phyloP scores from a whole-genome alignment of 2,888 invertebrate species.

The Rapana venosa region DNA sequence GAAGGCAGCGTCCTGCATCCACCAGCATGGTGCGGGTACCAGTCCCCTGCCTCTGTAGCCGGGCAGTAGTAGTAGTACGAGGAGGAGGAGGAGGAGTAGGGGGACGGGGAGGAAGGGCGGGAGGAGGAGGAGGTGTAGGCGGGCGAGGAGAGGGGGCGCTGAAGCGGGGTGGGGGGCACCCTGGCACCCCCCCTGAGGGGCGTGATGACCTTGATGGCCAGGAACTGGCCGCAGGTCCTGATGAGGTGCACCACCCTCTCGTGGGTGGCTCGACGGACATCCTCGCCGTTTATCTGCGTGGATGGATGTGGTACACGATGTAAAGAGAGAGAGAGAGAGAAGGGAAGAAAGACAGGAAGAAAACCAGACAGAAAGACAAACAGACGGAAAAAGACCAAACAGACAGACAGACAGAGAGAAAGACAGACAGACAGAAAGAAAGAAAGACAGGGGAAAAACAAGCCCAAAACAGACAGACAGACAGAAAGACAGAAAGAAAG shows the following conservation, averaged over 20 bases:
- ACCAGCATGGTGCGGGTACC: slow-evolving; percentile 60
- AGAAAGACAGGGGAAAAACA: neutral
- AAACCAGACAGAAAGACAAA: neutral
- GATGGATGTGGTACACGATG: too few relatives aligned
- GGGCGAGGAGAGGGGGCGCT: slow-evolving; percentile 23
- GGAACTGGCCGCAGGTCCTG: slow-evolving; percentile 93
- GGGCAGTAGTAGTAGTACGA: neutral
- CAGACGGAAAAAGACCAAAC: too few relatives aligned
- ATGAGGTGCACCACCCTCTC: slow-evolving; percentile 98
- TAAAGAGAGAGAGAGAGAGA: neutral
- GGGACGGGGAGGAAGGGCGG: neutral
- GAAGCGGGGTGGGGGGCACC: neutral
- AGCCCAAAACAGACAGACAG: neutral
- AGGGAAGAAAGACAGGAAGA: neutral
- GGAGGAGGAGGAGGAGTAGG: slow-evolving; percentile 47
- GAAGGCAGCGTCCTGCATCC: slow-evolving; percentile 69
- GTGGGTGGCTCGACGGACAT: slow-evolving; percentile 96
- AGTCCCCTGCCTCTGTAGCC: slow-evolving; percentile 54
- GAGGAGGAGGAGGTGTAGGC: neutral
- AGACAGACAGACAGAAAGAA: too few relatives aligned
- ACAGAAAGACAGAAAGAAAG: too few relatives aligned
- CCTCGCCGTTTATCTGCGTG: slow-evolving; percentile 93
- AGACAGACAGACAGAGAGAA: too few relatives aligned
- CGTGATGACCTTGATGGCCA: slow-evolving; percentile 94
- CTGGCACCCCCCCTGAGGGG: neutral